These are phyloP conservation scores for Litocranius walleri DNA, from an alignment of 2,113 vertebrate species.

Conservation along the genomic window DNA sequence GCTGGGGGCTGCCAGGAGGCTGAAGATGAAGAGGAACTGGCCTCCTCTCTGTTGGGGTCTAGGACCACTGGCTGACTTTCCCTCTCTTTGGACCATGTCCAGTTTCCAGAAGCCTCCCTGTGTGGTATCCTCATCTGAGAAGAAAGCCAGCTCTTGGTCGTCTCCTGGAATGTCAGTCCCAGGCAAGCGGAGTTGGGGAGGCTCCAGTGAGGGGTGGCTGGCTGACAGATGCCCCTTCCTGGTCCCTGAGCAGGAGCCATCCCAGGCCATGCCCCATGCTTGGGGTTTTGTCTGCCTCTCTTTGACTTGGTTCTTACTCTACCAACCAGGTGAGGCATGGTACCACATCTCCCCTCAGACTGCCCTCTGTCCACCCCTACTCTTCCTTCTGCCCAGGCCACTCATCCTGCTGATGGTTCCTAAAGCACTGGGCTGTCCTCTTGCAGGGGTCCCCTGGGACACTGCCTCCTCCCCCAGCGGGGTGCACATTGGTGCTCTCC, in stretches of 20 bases:
- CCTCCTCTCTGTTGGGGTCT: not conserved
- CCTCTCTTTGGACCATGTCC: not conserved
- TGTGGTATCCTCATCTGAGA: not conserved
- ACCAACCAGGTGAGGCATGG: accelerated
- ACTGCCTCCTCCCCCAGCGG: accelerated
- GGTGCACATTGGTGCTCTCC: accelerated
- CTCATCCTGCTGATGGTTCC: accelerated
- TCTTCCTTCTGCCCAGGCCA: not conserved
- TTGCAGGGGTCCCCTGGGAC: not conserved
- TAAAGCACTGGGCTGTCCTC: accelerated
- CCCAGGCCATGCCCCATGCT: not conserved
- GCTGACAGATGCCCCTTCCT: not conserved
- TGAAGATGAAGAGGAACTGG: not conserved
- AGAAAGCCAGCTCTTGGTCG: not conserved
- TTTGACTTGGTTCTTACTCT: not conserved
- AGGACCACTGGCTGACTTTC: not conserved
- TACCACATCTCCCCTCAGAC: accelerated
- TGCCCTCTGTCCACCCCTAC: accelerated
- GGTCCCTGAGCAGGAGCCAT: accelerated
- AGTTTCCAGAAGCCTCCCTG: not conserved
- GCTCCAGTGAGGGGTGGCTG: accelerated
- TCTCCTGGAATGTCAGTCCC: not conserved
- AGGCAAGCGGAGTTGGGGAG: not conserved
- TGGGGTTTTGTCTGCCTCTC: not conserved
- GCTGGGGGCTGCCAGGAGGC: accelerated